Base-by-base conservation (phyloP, 2,888 invertebrate species). In the Chymomyza procnemis region DNA sequence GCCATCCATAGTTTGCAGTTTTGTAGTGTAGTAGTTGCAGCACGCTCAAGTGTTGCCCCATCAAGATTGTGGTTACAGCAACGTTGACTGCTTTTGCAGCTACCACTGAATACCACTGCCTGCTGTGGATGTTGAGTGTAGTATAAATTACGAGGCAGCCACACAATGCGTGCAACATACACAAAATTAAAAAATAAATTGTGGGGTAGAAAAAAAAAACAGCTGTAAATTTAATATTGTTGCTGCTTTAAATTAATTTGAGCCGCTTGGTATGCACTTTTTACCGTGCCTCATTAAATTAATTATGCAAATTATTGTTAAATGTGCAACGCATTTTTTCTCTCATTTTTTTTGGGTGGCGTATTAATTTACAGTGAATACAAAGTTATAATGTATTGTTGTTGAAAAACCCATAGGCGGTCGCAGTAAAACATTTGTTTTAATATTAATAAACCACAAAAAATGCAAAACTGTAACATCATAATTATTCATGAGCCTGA, bases 1-100 rank as follows among this genome's bases (percentile, higher is more conserved):
- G 8, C n/a, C 47, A 47, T 47, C 14, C 66, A 67, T 72, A 76
- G 74, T 77, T 64, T 26, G 41, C 22, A 55, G 62, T 61, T 76
- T 64, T 66, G 62, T 59, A 72, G 74, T 66, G 62, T 59, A 72
- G 74, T 78, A 69, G 70, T 72, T 74, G 65, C 67, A 66, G 18
- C 26, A 26, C n/a, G n/a, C 65, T 74, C 67, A 75, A 78, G 78
- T 72, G 69, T 69, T 74, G 71, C 71, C 74, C 52, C 72, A 78
- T 78, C 76, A 74, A 70, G 76, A 78, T 78, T 74, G 74, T 57
- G 12, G 22, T 19, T 19, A 47, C 59, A 16, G 19, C 59, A 34
- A 59, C n/a, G 47, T 12, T 26, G 60, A 18, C 18, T 60, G 60
- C 14, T 34, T 61, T 46, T 62, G 56, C 26, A 6, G 58, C 58